Conservation (phyloP, 2,113 vertebrate genomes). For the Poicephalus gulielmi region DNA sequence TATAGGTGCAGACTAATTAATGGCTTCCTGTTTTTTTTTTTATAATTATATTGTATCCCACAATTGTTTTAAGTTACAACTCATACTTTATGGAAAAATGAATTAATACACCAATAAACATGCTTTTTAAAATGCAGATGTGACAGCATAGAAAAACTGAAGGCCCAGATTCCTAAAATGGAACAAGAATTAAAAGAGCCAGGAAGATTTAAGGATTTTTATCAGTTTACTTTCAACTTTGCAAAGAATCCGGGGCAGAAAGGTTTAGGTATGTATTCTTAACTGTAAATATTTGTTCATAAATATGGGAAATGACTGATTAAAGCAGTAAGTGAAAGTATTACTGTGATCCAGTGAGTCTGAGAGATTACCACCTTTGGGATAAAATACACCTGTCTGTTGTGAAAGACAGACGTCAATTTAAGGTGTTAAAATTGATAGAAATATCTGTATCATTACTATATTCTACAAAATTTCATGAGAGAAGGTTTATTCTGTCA, state of each 20-base stretch:
- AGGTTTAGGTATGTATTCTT: conserved; percentile 84
- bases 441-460: neutral
- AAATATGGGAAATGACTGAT: neutral
- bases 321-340: neutral
- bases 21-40: neutral
- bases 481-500: neutral
- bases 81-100: neutral
- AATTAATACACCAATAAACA: conserved; percentile 14
- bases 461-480: neutral
- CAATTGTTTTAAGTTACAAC: neutral
- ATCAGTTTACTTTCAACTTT: conserved; percentile 91
- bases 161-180: conserved; percentile 89
- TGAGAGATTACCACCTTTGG: neutral
- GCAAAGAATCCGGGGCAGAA: conserved; percentile 89
- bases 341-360: neutral
- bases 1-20: neutral
- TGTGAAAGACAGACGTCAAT: neutral
- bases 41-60: neutral
- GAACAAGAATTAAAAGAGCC: conserved; percentile 89
- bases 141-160: conserved; percentile 90
- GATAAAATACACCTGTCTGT: neutral
- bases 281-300: neutral
- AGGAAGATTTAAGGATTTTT: conserved; percentile 89
- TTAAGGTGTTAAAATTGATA: neutral
- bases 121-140: conserved; percentile 77